These are phyloP conservation scores for Euura saliciscinereae DNA, from an alignment of 1,140 invertebrate genomes.

Conservation along the genomic window DNA sequence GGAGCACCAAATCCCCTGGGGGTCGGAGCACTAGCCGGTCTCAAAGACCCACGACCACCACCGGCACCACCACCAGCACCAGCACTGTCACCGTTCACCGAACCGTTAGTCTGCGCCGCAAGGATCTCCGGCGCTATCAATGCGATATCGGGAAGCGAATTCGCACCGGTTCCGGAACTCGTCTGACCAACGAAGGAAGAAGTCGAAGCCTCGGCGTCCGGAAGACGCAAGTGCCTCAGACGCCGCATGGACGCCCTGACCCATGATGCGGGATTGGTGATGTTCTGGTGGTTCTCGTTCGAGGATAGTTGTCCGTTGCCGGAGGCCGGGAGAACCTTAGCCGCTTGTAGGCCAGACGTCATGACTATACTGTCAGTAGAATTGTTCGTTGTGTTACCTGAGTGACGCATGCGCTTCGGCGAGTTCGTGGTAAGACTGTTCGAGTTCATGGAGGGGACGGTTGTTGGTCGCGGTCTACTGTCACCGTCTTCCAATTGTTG, in stretches of 20 bases:
- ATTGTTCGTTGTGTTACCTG: conserved; percentile 17
- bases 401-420: conserved; percentile 26
- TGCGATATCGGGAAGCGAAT: conserved; percentile 54
- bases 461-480: not conserved
- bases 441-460: conserved; percentile 8
- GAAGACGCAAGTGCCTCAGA: conserved; percentile 49
- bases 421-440: conserved; percentile 24
- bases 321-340: conserved; percentile 29
- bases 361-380: conserved; percentile 46
- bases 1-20: conserved; percentile 24
- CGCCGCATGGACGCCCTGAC: conserved; percentile 56
- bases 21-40: conserved; percentile 47
- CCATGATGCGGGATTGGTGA: conserved; percentile 36
- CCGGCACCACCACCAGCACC: too few relatives aligned
- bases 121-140: conserved; percentile 54
- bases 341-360: conserved; percentile 56
- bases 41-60: conserved; percentile 19
- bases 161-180: conserved; percentile 31
- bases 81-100: conserved; percentile 16
- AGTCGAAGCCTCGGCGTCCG: conserved; percentile 34
- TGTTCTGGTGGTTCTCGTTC: not conserved
- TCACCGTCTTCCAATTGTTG: not conserved
- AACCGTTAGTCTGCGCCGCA: conserved; percentile 53
- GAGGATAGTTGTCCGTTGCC: too few relatives aligned
- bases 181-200: not conserved